Percentiles rank a stretch among this genome's conserved stretches.
These are phyloP conservation scores for Caenorhabditis sulstoni DNA, from an alignment of 2,888 invertebrate species.

Conservation along the genomic window DNA sequence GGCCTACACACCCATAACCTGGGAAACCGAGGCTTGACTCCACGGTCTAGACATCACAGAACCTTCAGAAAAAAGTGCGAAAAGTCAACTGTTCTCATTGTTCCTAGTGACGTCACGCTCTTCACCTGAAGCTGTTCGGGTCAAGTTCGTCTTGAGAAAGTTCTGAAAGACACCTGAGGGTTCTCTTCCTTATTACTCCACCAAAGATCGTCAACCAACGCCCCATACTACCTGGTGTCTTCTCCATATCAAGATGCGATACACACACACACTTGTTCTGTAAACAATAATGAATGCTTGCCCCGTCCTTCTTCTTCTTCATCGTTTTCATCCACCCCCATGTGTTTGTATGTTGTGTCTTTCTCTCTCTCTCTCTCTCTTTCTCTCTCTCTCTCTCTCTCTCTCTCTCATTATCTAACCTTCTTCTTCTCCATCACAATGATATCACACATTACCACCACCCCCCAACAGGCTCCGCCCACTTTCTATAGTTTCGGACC, in stretches of 20 bases:
- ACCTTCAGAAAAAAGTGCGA: no score
- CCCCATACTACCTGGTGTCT: not conserved
- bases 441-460: constrained; percentile 15
- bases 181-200: constrained; percentile 4
- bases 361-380: constrained; percentile 3
- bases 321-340: no score
- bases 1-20: no score
- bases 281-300: not conserved
- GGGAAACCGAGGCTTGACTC: no score
- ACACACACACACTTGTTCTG: constrained; percentile 3
- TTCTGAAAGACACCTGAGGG: no score
- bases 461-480: constrained; percentile 34
- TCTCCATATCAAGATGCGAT: constrained; percentile 11
- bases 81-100: no score
- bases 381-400: constrained; percentile 3
- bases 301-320: constrained; percentile 22
- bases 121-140: no score
- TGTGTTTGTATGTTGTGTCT: not conserved
- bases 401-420: constrained; percentile 36
- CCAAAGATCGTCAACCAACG: constrained; percentile 27
- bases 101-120: no score
- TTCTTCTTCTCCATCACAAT: constrained; percentile 10
- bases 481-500: constrained; percentile 47
- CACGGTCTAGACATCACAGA: no score
- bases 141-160: no score